A percentile compares a stretch with the other conserved stretches of the same genome.
These are phyloP conservation scores for Alviniconcha marisindica DNA, from an alignment of 1,140 invertebrate species.

Conservation along the genomic window DNA sequence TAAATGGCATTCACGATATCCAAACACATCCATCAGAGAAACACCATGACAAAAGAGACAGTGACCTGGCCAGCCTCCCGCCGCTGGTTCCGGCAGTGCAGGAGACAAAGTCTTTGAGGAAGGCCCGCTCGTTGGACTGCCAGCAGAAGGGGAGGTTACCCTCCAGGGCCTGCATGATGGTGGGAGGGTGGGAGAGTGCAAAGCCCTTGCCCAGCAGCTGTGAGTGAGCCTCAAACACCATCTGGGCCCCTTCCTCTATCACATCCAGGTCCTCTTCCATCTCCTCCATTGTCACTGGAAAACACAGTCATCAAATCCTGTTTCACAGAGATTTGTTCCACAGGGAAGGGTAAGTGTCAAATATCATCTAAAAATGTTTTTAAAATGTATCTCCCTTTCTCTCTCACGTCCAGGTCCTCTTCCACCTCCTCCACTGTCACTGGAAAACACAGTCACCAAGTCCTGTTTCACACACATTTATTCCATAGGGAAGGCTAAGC, in stretches of 20 bases:
- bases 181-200: constrained; percentile 90
- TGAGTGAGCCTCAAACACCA: constrained; percentile 84
- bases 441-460: constrained; percentile 41
- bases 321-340: too few species aligned
- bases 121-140: constrained; percentile 94
- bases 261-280: constrained; percentile 83
- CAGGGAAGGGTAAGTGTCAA: constrained; percentile 84
- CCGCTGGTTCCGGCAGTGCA: constrained; percentile 91
- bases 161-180: constrained; percentile 92
- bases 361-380: too few species aligned
- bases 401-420: constrained; percentile 84
- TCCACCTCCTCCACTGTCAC: constrained; percentile 82
- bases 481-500: too few species aligned
- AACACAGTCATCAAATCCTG: too few species aligned
- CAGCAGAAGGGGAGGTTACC: constrained; percentile 87
- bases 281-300: constrained; percentile 81
- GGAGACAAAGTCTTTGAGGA: constrained; percentile 94
- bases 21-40: background rate
- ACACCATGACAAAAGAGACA: background rate
- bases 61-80: constrained; percentile 86
- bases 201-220: constrained; percentile 91
- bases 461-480: too few species aligned
- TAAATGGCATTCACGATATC: background rate
- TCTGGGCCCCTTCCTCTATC: constrained; percentile 84
- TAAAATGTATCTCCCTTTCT: constrained; percentile 85